A percentile compares a stretch with the other conserved stretches of the same genome.
phyloP scores from a whole-genome alignment of 2,888 invertebrate genomes.

The Leptopilina drosophilae region DNA sequence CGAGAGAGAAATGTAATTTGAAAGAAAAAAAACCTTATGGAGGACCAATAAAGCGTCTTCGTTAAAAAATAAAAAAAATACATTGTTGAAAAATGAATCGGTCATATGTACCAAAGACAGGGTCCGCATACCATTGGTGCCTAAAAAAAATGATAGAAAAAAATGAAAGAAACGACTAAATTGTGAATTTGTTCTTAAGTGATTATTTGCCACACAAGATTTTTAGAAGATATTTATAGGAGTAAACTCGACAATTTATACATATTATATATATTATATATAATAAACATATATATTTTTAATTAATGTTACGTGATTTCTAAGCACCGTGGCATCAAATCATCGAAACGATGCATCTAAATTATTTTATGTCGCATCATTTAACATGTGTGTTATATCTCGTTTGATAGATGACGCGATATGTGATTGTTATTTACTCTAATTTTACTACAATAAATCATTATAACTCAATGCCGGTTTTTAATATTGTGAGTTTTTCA shows the following conservation, averaged over 20 bases:
- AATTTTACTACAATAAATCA: conserved; percentile 76
- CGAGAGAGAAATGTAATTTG: conserved; percentile 50
- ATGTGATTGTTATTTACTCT: conserved; percentile 77
- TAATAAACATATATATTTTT: conserved; percentile 71
- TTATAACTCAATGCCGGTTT: conserved; percentile 63
- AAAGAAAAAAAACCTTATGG: conserved; percentile 14
- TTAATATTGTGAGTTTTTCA: conserved; percentile 8
- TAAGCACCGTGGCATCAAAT: conserved; percentile 74
- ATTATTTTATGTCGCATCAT: conserved; percentile 76
- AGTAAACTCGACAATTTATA: conserved; percentile 76
- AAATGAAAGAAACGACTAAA: conserved; percentile 57
- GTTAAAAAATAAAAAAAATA: conserved; percentile 51
- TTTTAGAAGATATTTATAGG: conserved; percentile 76
- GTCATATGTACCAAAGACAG: conserved; percentile 77
- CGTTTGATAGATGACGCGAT: conserved; percentile 75
- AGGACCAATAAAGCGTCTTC: conserved; percentile 52
- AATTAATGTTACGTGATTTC: conserved; percentile 77
- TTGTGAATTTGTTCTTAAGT: conserved; percentile 74
- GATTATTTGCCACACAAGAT: conserved; percentile 75
- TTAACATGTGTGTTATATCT: conserved; percentile 75
- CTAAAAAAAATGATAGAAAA: conserved; percentile 65
- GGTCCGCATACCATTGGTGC: conserved; percentile 78
- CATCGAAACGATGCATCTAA: conserved; percentile 70
- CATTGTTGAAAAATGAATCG: conserved; percentile 71
- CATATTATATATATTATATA: conserved; percentile 71